Evolutionary conservation across 2,797 vertebrate genomes (phyloP).

Genomic region (Micromesistius poutassou): DNA sequence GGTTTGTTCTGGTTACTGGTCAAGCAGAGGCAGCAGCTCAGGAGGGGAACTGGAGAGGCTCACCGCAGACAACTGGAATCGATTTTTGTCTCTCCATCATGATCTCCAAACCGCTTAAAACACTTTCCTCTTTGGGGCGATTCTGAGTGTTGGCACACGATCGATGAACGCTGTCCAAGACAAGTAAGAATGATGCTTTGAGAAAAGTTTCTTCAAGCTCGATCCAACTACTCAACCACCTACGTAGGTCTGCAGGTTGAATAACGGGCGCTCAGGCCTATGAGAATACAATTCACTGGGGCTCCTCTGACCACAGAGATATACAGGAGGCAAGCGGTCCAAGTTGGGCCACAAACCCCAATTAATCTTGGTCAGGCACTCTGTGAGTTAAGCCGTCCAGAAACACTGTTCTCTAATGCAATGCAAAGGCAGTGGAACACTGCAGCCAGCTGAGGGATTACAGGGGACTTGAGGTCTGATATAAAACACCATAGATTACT

Average conservation of each 20-base stretch:
- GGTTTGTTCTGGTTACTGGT: conserved; percentile 18
- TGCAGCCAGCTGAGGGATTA: neutral
- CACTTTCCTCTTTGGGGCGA: conserved; percentile 23
- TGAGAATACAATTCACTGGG: neutral
- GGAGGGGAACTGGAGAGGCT: conserved; percentile 1
- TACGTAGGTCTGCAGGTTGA: neutral
- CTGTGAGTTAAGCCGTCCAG: conserved; percentile 11
- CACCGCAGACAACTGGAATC: conserved; percentile 10
- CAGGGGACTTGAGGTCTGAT: neutral
- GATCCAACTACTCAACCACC: neutral
- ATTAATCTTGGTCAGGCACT: conserved; percentile 31
- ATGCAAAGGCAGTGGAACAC: conserved; percentile 15
- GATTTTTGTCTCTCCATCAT: conserved; percentile 26
- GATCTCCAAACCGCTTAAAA: conserved; percentile 27
- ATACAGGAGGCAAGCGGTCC: conserved; percentile 7
- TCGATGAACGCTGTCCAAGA: conserved; percentile 15
- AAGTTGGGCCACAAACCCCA: conserved; percentile 12
- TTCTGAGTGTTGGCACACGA: conserved; percentile 18
- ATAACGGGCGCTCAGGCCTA: neutral
- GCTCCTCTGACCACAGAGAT: neutral
- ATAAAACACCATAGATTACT: neutral
- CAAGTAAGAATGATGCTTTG: conserved; percentile 16
- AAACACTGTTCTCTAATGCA: neutral
- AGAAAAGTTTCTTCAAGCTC: conserved; percentile 18
- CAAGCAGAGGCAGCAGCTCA: conserved; percentile 23